phyloP scores from a whole-genome alignment of 2,113 vertebrate species.

The Chaetodon trifascialis region DNA sequence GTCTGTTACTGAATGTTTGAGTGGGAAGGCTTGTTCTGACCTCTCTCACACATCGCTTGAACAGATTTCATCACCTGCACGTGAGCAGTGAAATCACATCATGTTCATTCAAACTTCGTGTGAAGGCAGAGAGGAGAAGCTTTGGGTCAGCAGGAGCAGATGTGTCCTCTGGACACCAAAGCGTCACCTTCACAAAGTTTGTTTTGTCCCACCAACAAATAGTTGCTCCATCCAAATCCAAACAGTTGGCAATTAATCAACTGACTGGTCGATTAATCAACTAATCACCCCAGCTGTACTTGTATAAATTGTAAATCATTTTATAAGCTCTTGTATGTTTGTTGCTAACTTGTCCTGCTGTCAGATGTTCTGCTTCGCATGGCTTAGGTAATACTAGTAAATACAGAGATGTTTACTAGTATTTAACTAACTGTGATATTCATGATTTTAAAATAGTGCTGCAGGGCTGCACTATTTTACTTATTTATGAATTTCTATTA shows the following conservation, averaged over 20 bases:
- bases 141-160: slow-evolving; percentile 5
- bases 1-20: slow-evolving; percentile 1
- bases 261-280: not conserved
- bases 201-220: no score
- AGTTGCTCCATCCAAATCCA: no score
- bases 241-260: no score
- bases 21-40: not conserved
- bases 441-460: not conserved
- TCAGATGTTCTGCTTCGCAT: not conserved
- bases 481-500: no score
- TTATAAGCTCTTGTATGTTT: not conserved
- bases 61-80: not conserved
- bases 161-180: not conserved
- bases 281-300: not conserved
- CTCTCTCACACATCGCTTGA: not conserved
- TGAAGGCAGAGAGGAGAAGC: no score
- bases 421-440: not conserved
- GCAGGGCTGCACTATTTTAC: no score
- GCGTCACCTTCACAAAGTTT: not conserved
- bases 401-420: not conserved
- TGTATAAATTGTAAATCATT: not conserved
- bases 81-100: not conserved
- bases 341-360: not conserved
- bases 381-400: no score
- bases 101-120: no score